Evolutionary conservation across 1,140 invertebrate genomes (phyloP).

Genomic region (Halictus rubicundus): DNA sequence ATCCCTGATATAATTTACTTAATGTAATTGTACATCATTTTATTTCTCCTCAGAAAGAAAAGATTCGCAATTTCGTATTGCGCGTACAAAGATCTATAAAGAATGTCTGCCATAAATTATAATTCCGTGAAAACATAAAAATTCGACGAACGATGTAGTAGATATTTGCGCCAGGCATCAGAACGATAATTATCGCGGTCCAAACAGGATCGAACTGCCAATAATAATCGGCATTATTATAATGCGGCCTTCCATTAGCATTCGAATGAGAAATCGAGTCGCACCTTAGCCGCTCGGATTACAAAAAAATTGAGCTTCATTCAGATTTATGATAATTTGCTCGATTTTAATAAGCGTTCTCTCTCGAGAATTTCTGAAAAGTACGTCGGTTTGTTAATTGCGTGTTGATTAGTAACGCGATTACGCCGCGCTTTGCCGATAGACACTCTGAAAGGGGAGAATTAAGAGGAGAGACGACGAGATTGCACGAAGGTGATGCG

Average conservation of each 20-base stretch:
- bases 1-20: too few relatives aligned
- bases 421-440: neutral
- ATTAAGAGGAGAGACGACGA: neutral
- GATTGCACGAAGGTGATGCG: neutral
- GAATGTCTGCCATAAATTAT: too few relatives aligned
- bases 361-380: neutral
- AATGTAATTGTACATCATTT: too few relatives aligned
- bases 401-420: constrained; percentile 8
- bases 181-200: neutral
- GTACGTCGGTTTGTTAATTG: neutral
- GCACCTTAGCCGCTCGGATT: neutral
- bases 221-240: neutral
- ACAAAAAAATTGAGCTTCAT: constrained; percentile 16
- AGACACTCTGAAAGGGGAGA: neutral
- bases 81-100: too few relatives aligned
- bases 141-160: too few relatives aligned
- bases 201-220: neutral
- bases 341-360: constrained; percentile 19
- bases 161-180: too few relatives aligned
- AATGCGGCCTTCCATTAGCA: neutral
- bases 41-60: too few relatives aligned
- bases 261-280: constrained; percentile 15
- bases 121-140: too few relatives aligned
- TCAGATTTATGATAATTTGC: constrained; percentile 42
- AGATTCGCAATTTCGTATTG: too few relatives aligned